Evolutionary conservation across 2,888 invertebrate genomes (phyloP), one percentile per base, ranked within the genome.

Genomic region (Pimpla rufipes): DNA sequence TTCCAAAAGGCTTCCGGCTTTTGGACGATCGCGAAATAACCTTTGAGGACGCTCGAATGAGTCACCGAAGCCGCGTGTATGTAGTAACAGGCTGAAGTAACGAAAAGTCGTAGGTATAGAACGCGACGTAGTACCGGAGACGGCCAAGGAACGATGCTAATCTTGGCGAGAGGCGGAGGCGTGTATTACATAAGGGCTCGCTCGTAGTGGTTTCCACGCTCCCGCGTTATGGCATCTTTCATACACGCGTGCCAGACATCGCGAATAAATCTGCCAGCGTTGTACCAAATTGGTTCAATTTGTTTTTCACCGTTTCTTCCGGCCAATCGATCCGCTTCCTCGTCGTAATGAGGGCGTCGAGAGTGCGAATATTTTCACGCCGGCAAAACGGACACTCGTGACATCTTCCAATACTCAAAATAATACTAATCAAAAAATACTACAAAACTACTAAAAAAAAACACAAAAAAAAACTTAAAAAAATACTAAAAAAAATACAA

Each of bases 121-220:
- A 40, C 7, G 18, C 18, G 55, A 45, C 16, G 16, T 29, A 21
- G 16, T 55, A 79, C 62, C 50, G 74, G 42, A 70, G 66, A 79
- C 74, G 74, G 50, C 73, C 81, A 78, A 73, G 74, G 68, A 84
- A 85, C 71, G 87, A 86, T 82, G 88, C 89, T 91, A 91, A 90
- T 90, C 86, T 90, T 90, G 89, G 90, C 89, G 74, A 81, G 84
- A 16, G 18, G 40, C 86, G 87, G 79, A 83, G 87, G 87, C 84
- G 88, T 86, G 73, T 91, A 78, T 91, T 91, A 90, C 86, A 89
- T 91, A 91, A 91, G 88, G 88, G 89, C 86, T 84, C 85, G 88
- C 88, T 88, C 87, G 85, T 86, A 87, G 79, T 86, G 81, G 80
- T 86, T 87, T 87, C 77, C 85, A 84, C 83, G 75, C 80, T 80